Conservation (phyloP, 2,113 vertebrate genomes). For the Phrynosoma blainvillii region DNA sequence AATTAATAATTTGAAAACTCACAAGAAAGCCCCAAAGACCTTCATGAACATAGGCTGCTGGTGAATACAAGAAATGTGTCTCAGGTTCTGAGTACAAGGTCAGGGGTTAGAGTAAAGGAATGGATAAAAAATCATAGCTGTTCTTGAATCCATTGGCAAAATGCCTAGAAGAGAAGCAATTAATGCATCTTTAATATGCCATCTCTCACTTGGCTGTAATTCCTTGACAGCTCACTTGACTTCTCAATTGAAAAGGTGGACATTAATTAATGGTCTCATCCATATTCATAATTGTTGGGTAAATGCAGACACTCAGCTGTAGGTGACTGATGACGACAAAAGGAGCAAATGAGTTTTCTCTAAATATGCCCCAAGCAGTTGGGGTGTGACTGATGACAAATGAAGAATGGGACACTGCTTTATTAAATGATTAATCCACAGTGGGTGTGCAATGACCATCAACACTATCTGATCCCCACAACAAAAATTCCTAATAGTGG, state of each 20-base stretch:
- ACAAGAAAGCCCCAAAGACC: slow-evolving; percentile 25
- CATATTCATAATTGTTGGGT: slow-evolving; percentile 14
- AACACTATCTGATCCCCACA: not conserved
- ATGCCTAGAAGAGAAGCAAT: slow-evolving; percentile 43
- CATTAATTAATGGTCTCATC: slow-evolving; percentile 33
- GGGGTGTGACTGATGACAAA: slow-evolving; percentile 47
- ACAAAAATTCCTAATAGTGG: slow-evolving; percentile 4
- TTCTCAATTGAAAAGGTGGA: slow-evolving; percentile 41
- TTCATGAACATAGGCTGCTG: slow-evolving; percentile 15
- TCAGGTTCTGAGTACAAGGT: not conserved
- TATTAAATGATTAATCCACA: slow-evolving; percentile 11
- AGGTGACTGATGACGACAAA: not conserved
- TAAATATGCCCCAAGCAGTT: slow-evolving; percentile 36
- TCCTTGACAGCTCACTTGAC: slow-evolving; percentile 25
- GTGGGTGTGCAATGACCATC: slow-evolving; percentile 1
- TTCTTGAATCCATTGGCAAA: slow-evolving; percentile 37
- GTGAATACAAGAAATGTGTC: slow-evolving; percentile 23
- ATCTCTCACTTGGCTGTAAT: slow-evolving; percentile 18
- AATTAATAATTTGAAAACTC: slow-evolving; percentile 16
- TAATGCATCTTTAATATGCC: slow-evolving; percentile 21
- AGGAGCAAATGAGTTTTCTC: slow-evolving; percentile 13
- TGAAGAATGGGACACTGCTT: slow-evolving; percentile 19
- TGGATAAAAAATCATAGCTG: slow-evolving; percentile 6
- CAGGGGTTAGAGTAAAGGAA: slow-evolving; percentile 2
- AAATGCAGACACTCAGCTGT: slow-evolving; percentile 30